Evolutionary conservation across 2,888 invertebrate species (phyloP), one percentile per base, ranked within the genome.

Genomic region (Marronus borbonicus): DNA sequence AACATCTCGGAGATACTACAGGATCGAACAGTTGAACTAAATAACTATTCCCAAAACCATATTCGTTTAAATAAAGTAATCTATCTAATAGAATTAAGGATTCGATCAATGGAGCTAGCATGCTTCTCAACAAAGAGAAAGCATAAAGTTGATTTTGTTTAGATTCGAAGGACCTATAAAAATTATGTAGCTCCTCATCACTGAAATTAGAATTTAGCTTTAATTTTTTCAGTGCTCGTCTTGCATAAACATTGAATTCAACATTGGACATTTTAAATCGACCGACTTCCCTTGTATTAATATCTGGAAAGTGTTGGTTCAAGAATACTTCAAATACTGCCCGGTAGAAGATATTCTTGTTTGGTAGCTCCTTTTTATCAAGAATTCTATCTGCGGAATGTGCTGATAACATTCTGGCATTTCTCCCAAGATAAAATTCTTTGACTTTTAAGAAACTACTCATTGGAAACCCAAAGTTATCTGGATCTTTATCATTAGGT

Each of bases 21-120:
- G 96, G 94, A 90, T 97, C 94, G 89, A 97, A 97, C 80, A 97
- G 88, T 84, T 93, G 92, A 31, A 96, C 92, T 78, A 97, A 87
- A 89, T 90, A 92, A 20, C 93, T 91, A 80, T 91, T 89, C 8
- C 89, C 84, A 84, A 90, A 90, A 2, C 90, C 91, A 83, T 90
- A 90, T 85, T 96, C 96, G 79, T 92, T 88, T 44, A 98, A 91
- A 90, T 91, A 97, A 83, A 95, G 89, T 60, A 95, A 87, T 83
- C 97, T 91, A 88, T 98, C 98, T 76, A 97, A 89, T 79, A 97
- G 89, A 83, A 98, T 94, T 2, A 96, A 89, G 82, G 93, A 91
- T 87, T 98, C 98, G 20, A 98, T 89, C 24, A 95, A 92, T 20
- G 96, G 95, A 0, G 97, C 95, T 81, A 96, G 90, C 79, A 93